Percentiles rank a stretch among this genome's conserved stretches.
Conservation (phyloP, 2,797 vertebrate species). For the Novumbra hubbsi region DNA sequence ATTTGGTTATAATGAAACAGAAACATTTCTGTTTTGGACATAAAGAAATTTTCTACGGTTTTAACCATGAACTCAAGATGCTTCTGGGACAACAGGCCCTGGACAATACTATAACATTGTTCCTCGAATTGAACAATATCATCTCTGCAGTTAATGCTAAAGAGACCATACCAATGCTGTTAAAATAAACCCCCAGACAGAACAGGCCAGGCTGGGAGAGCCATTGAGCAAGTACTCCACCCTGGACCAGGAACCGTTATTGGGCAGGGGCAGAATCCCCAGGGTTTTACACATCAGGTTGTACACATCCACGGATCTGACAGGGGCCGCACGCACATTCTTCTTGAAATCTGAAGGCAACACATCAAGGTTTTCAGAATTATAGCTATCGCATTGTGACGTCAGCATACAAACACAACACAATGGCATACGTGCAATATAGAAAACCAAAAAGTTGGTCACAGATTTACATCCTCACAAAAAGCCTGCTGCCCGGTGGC, state of each 20-base stretch:
- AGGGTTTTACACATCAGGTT: conserved; percentile 87
- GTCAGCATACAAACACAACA: no score
- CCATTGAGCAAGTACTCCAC: conserved; percentile 80
- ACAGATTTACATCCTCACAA: no score
- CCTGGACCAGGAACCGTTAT: conserved; percentile 94
- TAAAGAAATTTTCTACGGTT: not conserved
- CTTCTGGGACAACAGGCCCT: not conserved
- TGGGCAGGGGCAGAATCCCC: conserved; percentile 82
- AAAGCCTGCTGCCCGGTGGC: no score
- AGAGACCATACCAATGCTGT: conserved; percentile 55
- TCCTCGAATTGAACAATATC: not conserved
- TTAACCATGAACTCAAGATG: not conserved
- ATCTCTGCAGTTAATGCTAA: conserved; percentile 24
- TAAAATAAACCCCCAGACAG: conserved; percentile 24
- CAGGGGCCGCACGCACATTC: conserved; percentile 79
- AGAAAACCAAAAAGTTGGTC: no score
- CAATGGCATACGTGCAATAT: no score
- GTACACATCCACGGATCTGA: conserved; percentile 88
- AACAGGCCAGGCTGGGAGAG: conserved; percentile 28
- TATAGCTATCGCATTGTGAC: not conserved
- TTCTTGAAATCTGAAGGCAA: conserved; percentile 84
- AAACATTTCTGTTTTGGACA: no score
- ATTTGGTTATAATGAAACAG: no score
- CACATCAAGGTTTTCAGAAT: not conserved
- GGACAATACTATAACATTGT: not conserved